These are phyloP conservation scores for Hucho hucho DNA, from an alignment of 2,113 vertebrate species.

Conservation along the genomic window DNA sequence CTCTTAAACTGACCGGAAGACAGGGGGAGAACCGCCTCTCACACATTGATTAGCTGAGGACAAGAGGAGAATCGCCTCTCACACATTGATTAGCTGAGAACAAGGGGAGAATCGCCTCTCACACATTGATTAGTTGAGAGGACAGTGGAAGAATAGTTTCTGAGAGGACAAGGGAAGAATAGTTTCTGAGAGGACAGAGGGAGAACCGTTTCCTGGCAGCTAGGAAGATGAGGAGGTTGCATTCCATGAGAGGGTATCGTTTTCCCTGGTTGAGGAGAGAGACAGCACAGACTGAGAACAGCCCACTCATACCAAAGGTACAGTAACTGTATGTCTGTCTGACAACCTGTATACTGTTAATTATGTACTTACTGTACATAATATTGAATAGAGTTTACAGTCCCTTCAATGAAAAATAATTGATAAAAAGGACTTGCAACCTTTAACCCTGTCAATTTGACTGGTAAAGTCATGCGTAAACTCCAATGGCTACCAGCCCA, in stretches of 20 bases:
- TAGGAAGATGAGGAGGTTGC: constrained; percentile 56
- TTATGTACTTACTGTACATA: neutral
- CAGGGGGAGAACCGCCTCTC: neutral
- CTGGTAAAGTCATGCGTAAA: no score
- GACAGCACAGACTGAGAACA: constrained; percentile 57
- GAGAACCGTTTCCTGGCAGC: neutral
- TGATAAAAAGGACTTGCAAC: no score
- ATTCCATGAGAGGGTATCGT: constrained; percentile 29
- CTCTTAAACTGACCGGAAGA: no score
- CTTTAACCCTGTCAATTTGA: no score
- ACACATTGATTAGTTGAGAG: constrained; percentile 9
- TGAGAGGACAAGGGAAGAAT: constrained; percentile 10
- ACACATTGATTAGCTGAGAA: no score
- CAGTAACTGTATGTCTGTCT: neutral
- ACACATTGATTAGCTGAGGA: constrained; percentile 11
- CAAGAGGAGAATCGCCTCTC: constrained; percentile 6
- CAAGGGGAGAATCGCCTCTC: no score
- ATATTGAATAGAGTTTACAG: no score
- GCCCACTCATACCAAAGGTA: constrained; percentile 84
- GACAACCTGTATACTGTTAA: neutral
- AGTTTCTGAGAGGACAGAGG: constrained; percentile 13
- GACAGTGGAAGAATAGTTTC: neutral
- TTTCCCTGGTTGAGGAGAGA: constrained; percentile 47
- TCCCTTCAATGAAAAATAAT: no score
- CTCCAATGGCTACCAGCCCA: no score